Conservation (phyloP, 2,888 invertebrate genomes). For the Pecten maximus region DNA sequence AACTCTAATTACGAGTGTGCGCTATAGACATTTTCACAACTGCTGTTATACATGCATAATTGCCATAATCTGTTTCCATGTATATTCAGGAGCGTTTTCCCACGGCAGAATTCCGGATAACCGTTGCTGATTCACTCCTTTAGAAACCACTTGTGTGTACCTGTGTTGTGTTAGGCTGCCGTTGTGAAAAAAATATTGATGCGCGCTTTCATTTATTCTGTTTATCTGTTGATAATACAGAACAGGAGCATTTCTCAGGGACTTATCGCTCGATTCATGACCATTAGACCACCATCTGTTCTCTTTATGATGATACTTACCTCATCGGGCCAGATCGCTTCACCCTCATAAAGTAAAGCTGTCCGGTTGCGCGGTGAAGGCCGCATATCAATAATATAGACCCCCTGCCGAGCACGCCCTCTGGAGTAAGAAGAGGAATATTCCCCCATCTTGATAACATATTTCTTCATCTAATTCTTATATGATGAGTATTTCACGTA, state of each 20-base stretch:
- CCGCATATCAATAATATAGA: not conserved
- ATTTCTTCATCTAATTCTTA: conserved; percentile 10
- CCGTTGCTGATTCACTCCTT: conserved; percentile 1
- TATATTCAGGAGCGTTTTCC: not conserved
- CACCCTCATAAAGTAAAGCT: not conserved
- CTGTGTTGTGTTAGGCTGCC: not conserved
- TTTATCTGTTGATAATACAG: not conserved
- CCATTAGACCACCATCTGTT: not conserved
- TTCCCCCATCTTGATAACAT: not conserved
- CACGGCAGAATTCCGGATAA: conserved; percentile 27
- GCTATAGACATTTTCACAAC: conserved; percentile 13
- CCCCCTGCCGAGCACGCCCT: not conserved
- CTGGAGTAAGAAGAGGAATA: not conserved
- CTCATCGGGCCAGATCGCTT: not conserved
- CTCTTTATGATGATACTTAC: not conserved
- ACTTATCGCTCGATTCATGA: not conserved
- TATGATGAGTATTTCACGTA: not conserved
- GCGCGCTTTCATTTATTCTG: not conserved
- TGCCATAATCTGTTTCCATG: not conserved
- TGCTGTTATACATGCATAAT: not conserved
- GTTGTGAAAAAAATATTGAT: not conserved
- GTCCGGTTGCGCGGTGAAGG: conserved; percentile 15
- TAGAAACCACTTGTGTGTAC: conserved; percentile 27
- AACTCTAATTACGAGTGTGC: not conserved
- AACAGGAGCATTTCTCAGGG: not conserved